These are phyloP conservation scores for Mylabris phalerata DNA, from an alignment of 1,140 invertebrate species.

Conservation along the genomic window DNA sequence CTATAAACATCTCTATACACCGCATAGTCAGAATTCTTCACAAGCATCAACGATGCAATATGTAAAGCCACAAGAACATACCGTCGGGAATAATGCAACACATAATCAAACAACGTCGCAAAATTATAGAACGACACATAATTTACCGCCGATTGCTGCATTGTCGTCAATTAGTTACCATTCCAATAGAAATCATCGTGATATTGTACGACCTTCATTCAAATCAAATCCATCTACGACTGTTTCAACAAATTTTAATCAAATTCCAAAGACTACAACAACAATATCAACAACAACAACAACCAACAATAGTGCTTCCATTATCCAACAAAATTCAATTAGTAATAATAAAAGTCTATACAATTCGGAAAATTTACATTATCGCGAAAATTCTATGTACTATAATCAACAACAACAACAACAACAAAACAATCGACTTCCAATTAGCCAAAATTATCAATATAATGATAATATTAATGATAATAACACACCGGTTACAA, in stretches of 20 bases:
- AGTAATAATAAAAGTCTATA: neutral
- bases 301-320: constrained; percentile 2
- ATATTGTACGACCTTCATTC: constrained; percentile 27
- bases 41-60: neutral
- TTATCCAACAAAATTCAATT: neutral
- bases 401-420: constrained; percentile 5
- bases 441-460: constrained; percentile 16
- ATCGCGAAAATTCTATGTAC: neutral
- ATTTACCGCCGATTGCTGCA: constrained; percentile 46
- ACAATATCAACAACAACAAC: constrained; percentile 11
- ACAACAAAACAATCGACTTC: constrained; percentile 17
- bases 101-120: neutral
- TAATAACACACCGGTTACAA: neutral
- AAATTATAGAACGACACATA: constrained; percentile 42
- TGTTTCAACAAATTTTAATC: constrained; percentile 1
- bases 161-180: constrained; percentile 44
- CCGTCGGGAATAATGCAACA: neutral
- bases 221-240: constrained; percentile 15
- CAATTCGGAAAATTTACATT: neutral
- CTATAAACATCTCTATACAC: constrained; percentile 19
- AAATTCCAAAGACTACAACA: constrained; percentile 10
- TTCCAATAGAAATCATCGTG: constrained; percentile 39
- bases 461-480: constrained; percentile 9
- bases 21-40: constrained; percentile 8
- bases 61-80: neutral